Percentiles rank a stretch among this genome's conserved stretches.
Conservation (phyloP, 30 jellyfish, hydroid and myxozoan genomes). For the Chrysaora quinquecirrha region DNA sequence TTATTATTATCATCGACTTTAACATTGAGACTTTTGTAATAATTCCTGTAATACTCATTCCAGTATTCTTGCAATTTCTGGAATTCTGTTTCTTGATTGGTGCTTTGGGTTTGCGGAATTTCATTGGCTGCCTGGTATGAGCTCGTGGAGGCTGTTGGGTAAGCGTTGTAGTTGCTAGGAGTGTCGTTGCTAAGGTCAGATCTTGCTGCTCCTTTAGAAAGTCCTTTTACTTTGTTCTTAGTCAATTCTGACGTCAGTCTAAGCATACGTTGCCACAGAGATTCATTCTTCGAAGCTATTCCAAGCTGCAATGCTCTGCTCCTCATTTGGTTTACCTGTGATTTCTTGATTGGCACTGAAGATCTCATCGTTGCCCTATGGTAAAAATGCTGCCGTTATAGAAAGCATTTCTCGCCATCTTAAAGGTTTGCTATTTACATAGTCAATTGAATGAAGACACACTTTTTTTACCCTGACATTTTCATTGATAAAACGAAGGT, state of each 20-base stretch:
- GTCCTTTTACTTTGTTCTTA: constrained; percentile 43
- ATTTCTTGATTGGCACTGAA: neutral
- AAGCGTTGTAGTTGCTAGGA: neutral
- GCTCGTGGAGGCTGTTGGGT: constrained; percentile 1
- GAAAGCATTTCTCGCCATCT: too few relatives aligned
- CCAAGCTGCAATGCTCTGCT: neutral
- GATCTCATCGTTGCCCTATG: neutral
- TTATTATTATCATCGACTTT: neutral
- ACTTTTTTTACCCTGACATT: too few relatives aligned
- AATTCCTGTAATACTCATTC: constrained; percentile 57
- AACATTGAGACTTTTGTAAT: constrained; percentile 41
- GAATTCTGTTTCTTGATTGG: constrained; percentile 20
- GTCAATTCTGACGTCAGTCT: constrained; percentile 74
- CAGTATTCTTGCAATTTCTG: constrained; percentile 48
- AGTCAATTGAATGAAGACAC: too few relatives aligned
- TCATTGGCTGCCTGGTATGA: neutral
- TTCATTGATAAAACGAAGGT: too few relatives aligned
- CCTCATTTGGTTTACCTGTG: neutral
- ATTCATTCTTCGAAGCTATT: constrained; percentile 3
- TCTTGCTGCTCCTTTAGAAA: constrained; percentile 68
- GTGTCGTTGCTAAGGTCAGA: constrained; percentile 14
- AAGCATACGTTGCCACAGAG: constrained; percentile 91
- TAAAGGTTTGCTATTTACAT: too few relatives aligned
- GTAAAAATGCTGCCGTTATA: too few relatives aligned
- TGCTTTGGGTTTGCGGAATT: neutral